phyloP scores from a whole-genome alignment of 1,140 invertebrate species.

The Belonocnema kinseyi region DNA sequence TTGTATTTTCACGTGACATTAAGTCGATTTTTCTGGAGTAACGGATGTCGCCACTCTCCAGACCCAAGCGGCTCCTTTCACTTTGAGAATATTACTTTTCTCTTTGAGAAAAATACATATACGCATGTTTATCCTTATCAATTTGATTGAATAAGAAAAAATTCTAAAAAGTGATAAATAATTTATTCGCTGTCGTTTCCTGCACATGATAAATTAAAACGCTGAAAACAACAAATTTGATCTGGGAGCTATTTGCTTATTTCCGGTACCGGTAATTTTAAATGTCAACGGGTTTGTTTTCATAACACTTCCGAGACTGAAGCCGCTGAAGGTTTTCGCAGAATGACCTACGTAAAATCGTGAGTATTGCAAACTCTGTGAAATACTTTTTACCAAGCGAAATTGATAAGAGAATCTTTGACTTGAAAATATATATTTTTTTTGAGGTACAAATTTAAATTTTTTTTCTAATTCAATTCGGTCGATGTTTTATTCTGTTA shows the following conservation, averaged over 20 bases:
- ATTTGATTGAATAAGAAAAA: neutral
- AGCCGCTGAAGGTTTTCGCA: neutral
- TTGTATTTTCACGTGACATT: neutral
- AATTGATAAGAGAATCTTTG: no score
- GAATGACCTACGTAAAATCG: constrained; percentile 33
- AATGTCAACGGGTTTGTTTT: constrained; percentile 29
- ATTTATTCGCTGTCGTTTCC: neutral
- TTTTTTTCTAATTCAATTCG: no score
- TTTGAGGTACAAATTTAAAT: no score
- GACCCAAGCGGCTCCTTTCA: neutral
- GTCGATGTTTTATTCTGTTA: no score
- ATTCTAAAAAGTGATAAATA: neutral
- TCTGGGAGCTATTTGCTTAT: neutral
- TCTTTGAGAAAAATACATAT: neutral
- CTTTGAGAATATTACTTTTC: neutral
- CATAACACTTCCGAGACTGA: constrained; percentile 34
- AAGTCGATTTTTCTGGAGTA: neutral
- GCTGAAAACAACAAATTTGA: neutral
- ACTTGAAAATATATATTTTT: no score
- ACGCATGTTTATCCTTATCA: neutral
- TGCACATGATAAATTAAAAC: neutral
- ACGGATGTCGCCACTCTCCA: neutral
- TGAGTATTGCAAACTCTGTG: neutral
- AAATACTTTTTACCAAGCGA: no score
- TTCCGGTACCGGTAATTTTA: constrained; percentile 1